These are phyloP conservation scores for Megaustenia siamemsis DNA, from an alignment of 2,888 invertebrate species.

Conservation along the genomic window DNA sequence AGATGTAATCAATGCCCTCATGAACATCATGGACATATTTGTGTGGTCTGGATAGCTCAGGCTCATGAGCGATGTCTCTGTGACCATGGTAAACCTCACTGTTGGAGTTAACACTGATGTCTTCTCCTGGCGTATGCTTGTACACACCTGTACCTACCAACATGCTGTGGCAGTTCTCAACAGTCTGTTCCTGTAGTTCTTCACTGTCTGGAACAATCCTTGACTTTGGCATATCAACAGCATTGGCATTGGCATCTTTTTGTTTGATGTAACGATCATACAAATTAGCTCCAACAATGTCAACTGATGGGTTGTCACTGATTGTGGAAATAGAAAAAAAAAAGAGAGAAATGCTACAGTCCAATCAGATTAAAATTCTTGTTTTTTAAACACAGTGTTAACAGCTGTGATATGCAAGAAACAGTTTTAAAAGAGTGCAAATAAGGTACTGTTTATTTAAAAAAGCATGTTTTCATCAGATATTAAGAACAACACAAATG, in stretches of 20 bases:
- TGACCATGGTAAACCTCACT: conserved; percentile 75
- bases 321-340: neutral
- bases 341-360: too few species aligned
- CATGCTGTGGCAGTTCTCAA: conserved; percentile 71
- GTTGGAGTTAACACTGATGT: conserved; percentile 54
- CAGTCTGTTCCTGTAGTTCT: conserved; percentile 73
- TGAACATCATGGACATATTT: conserved; percentile 73
- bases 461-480: too few species aligned
- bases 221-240: conserved; percentile 66
- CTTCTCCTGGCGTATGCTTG: conserved; percentile 66
- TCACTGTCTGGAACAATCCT: conserved; percentile 73
- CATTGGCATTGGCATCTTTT: conserved; percentile 43
- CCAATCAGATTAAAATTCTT: too few species aligned
- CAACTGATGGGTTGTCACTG: conserved; percentile 79
- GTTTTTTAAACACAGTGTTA: too few species aligned
- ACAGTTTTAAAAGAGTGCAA: too few species aligned
- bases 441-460: too few species aligned
- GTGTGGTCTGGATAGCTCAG: conserved; percentile 73
- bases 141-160: conserved; percentile 79
- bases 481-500: too few species aligned
- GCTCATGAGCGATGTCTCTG: conserved; percentile 76
- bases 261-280: conserved; percentile 76
- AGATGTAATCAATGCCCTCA: conserved; percentile 74
- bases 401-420: too few species aligned
- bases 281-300: conserved; percentile 79